A percentile compares a stretch with the other conserved stretches of the same genome.
Conservation (phyloP, 2,797 vertebrate species). For the Parotocinclus haroldoi region DNA sequence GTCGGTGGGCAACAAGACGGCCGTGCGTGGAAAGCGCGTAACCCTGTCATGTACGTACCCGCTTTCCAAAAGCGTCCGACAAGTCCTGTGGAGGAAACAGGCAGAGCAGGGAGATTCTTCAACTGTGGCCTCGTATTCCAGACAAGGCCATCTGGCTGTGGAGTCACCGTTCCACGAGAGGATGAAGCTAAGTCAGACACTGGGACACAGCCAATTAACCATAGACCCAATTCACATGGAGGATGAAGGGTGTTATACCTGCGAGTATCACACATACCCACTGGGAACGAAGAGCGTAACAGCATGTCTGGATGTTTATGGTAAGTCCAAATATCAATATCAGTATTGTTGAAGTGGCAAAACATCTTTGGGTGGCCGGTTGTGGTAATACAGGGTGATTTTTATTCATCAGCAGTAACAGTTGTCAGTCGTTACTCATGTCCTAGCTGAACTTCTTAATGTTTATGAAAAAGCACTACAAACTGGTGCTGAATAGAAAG, state of each 20-base stretch:
- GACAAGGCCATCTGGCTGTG: neutral
- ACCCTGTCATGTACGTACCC: slow-evolving; percentile 66
- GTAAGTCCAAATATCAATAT: slow-evolving; percentile 33
- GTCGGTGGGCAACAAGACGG: slow-evolving; percentile 62
- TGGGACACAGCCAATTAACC: slow-evolving; percentile 60
- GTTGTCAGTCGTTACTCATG: too few species aligned
- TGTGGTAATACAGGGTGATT: too few species aligned
- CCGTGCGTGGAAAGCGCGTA: slow-evolving; percentile 51
- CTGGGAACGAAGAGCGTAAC: slow-evolving; percentile 56
- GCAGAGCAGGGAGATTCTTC: slow-evolving; percentile 63
- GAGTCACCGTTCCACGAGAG: slow-evolving; percentile 48
- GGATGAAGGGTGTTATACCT: slow-evolving; percentile 77
- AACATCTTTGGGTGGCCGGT: too few species aligned
- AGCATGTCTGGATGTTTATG: slow-evolving; percentile 64
- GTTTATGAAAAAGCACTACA: too few species aligned
- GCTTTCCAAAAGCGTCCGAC: slow-evolving; percentile 55
- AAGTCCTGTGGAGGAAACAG: slow-evolving; percentile 74
- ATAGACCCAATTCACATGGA: slow-evolving; percentile 57
- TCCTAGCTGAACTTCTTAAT: too few species aligned
- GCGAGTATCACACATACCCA: slow-evolving; percentile 71
- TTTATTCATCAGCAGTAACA: too few species aligned
- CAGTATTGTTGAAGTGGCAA: too few species aligned
- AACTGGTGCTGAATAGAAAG: too few species aligned
- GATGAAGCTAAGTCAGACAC: slow-evolving; percentile 55
- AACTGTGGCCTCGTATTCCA: slow-evolving; percentile 58